Percentiles rank a stretch among this genome's conserved stretches.
Evolutionary conservation across 1,140 invertebrate genomes (phyloP).

Genomic region (Sarcophaga peregrina): DNA sequence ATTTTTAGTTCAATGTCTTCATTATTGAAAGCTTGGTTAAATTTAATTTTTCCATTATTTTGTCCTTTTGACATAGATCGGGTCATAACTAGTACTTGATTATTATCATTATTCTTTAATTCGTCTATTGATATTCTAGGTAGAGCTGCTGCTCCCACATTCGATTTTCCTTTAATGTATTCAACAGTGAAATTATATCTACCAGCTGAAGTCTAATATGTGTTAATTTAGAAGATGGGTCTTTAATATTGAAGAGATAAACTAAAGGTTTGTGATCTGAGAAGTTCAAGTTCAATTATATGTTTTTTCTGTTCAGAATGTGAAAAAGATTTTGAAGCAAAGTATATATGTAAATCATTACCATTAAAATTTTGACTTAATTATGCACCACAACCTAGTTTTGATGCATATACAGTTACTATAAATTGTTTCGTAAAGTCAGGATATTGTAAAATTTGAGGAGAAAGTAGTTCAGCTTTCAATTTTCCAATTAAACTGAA

Average conservation of each 20-base stretch:
- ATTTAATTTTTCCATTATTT: neutral
- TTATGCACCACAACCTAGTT: neutral
- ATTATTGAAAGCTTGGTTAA: neutral
- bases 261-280: neutral
- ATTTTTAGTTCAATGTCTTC: neutral
- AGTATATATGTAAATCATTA: conserved; percentile 2
- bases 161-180: neutral
- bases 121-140: neutral
- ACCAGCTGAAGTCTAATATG: neutral
- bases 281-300: neutral
- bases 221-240: neutral
- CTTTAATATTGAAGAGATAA: neutral
- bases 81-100: neutral
- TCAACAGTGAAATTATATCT: neutral
- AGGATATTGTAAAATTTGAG: neutral
- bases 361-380: neutral
- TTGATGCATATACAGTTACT: neutral
- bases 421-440: conserved; percentile 15
- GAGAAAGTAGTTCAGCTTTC: neutral
- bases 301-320: neutral
- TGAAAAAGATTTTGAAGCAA: neutral
- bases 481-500: conserved; percentile 10
- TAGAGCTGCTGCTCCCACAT: neutral
- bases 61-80: neutral
- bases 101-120: neutral